A percentile compares a stretch with the other conserved stretches of the same genome.
Conservation (phyloP, 2,888 invertebrate species). For the Polydrusus pterygomalis region DNA sequence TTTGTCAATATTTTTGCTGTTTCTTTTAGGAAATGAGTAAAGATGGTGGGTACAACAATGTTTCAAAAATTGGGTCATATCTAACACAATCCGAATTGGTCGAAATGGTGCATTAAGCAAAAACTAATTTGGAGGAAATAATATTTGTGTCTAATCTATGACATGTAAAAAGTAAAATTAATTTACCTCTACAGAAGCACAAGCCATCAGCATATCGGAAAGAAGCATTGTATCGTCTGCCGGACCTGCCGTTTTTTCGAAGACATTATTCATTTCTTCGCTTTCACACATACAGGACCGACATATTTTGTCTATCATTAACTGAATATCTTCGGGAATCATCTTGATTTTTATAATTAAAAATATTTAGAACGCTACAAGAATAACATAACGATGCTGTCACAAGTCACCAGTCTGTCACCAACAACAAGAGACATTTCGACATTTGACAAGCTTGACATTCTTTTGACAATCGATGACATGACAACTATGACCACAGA, state of each 20-base stretch:
- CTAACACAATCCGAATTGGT: not conserved
- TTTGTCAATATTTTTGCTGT: too few relatives aligned
- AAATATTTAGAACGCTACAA: constrained; percentile 27
- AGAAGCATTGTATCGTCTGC: constrained; percentile 66
- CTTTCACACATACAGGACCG: constrained; percentile 70
- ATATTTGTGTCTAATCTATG: constrained; percentile 1
- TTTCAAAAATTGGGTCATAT: too few relatives aligned
- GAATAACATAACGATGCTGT: constrained; percentile 28
- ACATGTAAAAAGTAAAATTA: constrained; percentile 7
- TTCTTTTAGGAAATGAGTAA: too few relatives aligned
- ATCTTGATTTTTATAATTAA: constrained; percentile 57
- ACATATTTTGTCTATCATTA: constrained; percentile 70
- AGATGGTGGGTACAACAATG: too few relatives aligned
- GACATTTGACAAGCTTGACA: too few relatives aligned
- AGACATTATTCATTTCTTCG: constrained; percentile 69
- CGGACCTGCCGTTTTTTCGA: constrained; percentile 65
- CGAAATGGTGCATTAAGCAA: not conserved
- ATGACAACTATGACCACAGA: too few relatives aligned
- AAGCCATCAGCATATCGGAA: constrained; percentile 71
- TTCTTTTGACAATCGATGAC: constrained; percentile 41
- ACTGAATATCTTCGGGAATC: constrained; percentile 64
- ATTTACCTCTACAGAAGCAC: constrained; percentile 69
- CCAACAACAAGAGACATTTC: constrained; percentile 1
- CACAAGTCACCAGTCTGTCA: constrained; percentile 23
- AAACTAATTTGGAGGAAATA: not conserved